Conservation (phyloP, 2,888 invertebrate genomes). For the Machimus atricapillus region DNA sequence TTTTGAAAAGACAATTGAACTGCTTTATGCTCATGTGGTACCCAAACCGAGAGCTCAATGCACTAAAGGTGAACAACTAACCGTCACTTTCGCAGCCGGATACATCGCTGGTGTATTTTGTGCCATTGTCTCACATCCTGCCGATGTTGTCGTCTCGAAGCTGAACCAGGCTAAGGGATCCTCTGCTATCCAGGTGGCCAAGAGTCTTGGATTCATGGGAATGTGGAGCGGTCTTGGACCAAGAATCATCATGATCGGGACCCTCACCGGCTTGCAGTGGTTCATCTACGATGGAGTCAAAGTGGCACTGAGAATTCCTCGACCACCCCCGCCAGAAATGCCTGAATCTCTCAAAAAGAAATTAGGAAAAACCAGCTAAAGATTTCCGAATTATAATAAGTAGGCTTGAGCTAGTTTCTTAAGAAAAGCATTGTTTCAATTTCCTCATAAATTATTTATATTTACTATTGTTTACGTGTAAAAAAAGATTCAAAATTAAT, state of each 20-base stretch:
- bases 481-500: not conserved
- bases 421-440: too few relatives aligned
- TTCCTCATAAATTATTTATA: too few relatives aligned
- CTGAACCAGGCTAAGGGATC: not conserved
- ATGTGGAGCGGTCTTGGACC: not conserved
- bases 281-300: not conserved
- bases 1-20: not conserved
- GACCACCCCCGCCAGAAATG: not conserved
- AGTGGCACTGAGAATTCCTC: not conserved
- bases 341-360: not conserved
- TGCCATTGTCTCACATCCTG: not conserved
- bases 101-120: not conserved
- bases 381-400: not conserved
- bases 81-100: not conserved
- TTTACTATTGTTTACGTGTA: not conserved
- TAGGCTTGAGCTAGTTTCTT: not conserved
- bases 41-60: not conserved
- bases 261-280: not conserved
- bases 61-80: not conserved
- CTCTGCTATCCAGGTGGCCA: not conserved
- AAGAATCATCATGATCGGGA: not conserved
- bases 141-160: not conserved
- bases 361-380: not conserved
- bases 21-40: not conserved
- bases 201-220: not conserved